These are phyloP conservation scores for Todus mexicanus DNA, from an alignment of 2,797 vertebrate species.

Conservation along the genomic window DNA sequence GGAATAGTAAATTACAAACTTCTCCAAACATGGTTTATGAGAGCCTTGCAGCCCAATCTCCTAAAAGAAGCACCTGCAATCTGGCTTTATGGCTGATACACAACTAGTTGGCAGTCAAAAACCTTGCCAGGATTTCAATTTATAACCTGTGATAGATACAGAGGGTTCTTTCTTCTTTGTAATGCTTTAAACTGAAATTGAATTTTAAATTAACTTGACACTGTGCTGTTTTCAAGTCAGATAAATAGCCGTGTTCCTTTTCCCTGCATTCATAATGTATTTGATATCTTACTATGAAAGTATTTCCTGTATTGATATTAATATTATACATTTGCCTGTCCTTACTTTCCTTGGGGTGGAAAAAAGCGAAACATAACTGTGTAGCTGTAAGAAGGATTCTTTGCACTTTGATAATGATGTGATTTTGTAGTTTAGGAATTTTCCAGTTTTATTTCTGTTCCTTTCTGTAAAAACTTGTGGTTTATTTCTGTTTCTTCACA, in stretches of 20 bases:
- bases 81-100: constrained; percentile 13
- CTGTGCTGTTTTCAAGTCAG: constrained; percentile 48
- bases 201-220: constrained; percentile 66
- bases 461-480: neutral
- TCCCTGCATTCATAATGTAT: neutral
- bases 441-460: constrained; percentile 9
- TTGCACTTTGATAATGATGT: neutral
- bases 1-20: constrained; percentile 16
- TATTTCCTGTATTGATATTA: constrained; percentile 7
- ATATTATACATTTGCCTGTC: constrained; percentile 1
- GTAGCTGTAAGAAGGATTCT: neutral
- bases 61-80: constrained; percentile 4
- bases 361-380: neutral
- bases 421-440: neutral
- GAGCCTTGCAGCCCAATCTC: neutral
- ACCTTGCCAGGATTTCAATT: constrained; percentile 42
- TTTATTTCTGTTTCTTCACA: neutral
- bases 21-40: neutral
- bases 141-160: constrained; percentile 15
- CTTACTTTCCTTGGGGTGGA: neutral
- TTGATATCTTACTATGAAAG: constrained; percentile 22
- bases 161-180: constrained; percentile 20
- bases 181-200: constrained; percentile 55
- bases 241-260: constrained; percentile 33
- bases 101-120: constrained; percentile 16